Evolutionary conservation across 2,888 invertebrate genomes (phyloP), one percentile per base, ranked within the genome.

Genomic region (Scotopteryx bipunctaria): DNA sequence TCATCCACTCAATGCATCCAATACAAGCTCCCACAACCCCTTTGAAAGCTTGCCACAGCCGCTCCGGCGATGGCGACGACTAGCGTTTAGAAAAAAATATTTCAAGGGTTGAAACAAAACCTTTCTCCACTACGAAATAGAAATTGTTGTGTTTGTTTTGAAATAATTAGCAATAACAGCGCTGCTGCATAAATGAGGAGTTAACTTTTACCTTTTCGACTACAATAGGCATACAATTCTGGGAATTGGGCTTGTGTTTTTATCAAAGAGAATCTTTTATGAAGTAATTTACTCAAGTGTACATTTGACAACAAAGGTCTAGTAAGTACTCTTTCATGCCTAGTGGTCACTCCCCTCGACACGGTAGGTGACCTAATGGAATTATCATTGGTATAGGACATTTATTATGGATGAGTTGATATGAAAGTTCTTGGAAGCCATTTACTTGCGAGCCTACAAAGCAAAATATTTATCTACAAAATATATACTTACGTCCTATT

Each of bases 21-120:
- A 61, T 62, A 65, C 61, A 64, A 61, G 55, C 58, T 55, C 44
- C 63, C 65, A 62, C 66, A 61, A 65, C 67, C 59, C 69, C 63
- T 73, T 73, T 74, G 70, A 71, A 69, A 67, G 40, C 47, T 55
- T 35, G 42, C 61, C 61, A 56, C 63, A 64, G 45, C 54, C 61
- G 55, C 44, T 55, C 55, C 42, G 43, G 52, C 56, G 50, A 66
- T 9, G 3, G 27, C 61, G 53, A 6, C 32, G 15, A 15, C 25
- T 9, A 62, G 63, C 66, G 64, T 73, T 74, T 45, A 41, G 21
- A 46, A 63, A 57, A 60, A 50, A 67, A 63, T 59, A 65, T 66
- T 71, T 56, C 50, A 50, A 64, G 61, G 51, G 62, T 60, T 63
- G 61, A 53, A 70, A 36, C 69, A 67, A 73, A 71, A 72, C 62